Conservation (phyloP, 2,888 invertebrate species). For the Therioaphis trifolii region DNA sequence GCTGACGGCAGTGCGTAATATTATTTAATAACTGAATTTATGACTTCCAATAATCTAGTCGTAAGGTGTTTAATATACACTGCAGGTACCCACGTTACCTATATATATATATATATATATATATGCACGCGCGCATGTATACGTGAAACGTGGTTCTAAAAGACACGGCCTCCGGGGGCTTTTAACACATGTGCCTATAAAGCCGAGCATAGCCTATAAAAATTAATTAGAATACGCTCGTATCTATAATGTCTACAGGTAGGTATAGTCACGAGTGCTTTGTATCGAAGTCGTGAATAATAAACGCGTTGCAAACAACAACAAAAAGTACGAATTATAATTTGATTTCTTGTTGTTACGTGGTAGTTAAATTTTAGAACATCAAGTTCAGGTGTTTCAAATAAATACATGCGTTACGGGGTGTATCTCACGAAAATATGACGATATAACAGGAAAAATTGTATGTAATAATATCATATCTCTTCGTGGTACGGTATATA, state of each 20-base stretch:
- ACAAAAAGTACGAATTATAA: background rate
- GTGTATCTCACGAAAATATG: too few species aligned
- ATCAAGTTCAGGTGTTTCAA: background rate
- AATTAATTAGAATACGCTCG: constrained; percentile 35
- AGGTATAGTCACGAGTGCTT: background rate
- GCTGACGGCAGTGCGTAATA: constrained; percentile 20
- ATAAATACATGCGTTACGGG: too few species aligned
- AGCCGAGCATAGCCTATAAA: constrained; percentile 17
- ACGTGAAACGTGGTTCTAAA: constrained; percentile 31
- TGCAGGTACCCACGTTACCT: too few species aligned
- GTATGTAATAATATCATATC: too few species aligned
- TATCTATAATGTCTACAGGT: background rate
- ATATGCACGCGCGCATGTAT: too few species aligned
- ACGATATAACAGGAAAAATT: too few species aligned
- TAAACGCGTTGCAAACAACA: background rate
- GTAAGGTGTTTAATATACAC: too few species aligned
- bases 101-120: too few species aligned
- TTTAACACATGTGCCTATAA: constrained; percentile 29
- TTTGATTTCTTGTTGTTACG: background rate
- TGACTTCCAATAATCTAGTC: constrained; percentile 37
- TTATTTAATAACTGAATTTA: constrained; percentile 50
- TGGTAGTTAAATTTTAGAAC: constrained; percentile 2
- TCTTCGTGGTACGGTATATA: too few species aligned
- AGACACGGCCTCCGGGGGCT: constrained; percentile 18
- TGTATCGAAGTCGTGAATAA: background rate